These are phyloP conservation scores for Caenorhabditis latens DNA, from an alignment of 1,140 invertebrate genomes.

Conservation along the genomic window DNA sequence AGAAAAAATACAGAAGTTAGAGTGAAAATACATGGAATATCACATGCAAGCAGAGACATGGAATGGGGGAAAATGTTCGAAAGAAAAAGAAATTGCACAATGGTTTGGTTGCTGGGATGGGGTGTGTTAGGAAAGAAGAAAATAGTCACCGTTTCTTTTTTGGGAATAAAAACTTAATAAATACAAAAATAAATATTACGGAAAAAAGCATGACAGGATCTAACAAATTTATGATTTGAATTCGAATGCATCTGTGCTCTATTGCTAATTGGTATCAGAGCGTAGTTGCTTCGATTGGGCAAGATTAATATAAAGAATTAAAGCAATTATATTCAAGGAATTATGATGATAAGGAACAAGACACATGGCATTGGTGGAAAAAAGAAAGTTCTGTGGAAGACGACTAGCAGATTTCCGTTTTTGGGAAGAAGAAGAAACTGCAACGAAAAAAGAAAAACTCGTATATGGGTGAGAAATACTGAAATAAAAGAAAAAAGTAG, in stretches of 20 bases:
- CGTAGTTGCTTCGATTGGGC: neutral
- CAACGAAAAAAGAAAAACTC: neutral
- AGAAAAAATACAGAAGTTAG: neutral
- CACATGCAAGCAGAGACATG: slow-evolving; percentile 14
- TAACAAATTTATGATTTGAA: neutral
- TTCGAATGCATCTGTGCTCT: neutral
- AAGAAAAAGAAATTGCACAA: slow-evolving; percentile 42
- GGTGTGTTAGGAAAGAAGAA: neutral
- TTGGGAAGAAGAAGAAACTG: neutral
- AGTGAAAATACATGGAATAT: neutral
- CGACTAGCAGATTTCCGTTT: slow-evolving; percentile 17
- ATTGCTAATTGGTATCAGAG: neutral
- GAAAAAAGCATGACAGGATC: neutral
- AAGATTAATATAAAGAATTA: slow-evolving; percentile 4
- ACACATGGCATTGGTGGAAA: neutral
- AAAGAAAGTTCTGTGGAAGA: neutral
- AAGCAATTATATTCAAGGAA: slow-evolving; percentile 12
- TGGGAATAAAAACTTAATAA: neutral
- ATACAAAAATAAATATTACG: slow-evolving; percentile 10
- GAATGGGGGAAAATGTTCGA: neutral
- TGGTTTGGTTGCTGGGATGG: neutral
- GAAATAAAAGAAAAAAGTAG: neutral
- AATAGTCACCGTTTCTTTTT: slow-evolving; percentile 1
- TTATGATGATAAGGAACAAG: neutral
- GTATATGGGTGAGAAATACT: slow-evolving; percentile 2